Conservation (phyloP, 2,113 vertebrate genomes). For the Oreamnos americanus region DNA sequence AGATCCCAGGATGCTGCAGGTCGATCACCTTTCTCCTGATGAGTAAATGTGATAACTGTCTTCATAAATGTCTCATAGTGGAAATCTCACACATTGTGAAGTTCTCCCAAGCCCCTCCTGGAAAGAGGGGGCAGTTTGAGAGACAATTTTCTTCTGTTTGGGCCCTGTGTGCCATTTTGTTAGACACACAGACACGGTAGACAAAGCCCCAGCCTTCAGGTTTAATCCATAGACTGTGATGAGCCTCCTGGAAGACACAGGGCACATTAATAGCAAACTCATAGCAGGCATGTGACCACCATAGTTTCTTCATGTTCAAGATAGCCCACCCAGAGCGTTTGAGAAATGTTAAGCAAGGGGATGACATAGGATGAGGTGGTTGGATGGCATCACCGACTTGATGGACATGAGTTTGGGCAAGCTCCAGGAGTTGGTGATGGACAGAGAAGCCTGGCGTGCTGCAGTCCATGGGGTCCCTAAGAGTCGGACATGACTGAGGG, state of each 20-base stretch:
- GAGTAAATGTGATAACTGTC: not conserved
- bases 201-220: not conserved
- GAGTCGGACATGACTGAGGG: not conserved
- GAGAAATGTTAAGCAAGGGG: not conserved
- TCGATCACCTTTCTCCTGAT: not conserved
- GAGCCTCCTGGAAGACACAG: not conserved
- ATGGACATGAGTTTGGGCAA: not conserved
- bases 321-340: not conserved
- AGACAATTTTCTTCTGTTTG: not conserved
- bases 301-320: not conserved
- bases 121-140: not conserved
- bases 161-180: not conserved
- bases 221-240: not conserved
- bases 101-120: not conserved
- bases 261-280: not conserved
- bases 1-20: not conserved
- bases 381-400: not conserved
- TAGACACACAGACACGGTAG: not conserved
- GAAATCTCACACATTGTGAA: not conserved
- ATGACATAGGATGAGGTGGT: not conserved
- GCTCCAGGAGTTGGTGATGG: not conserved
- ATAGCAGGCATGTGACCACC: accelerated
- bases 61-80: not conserved
- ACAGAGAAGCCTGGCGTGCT: not conserved
- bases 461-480: not conserved